Percentiles rank a stretch among this genome's conserved stretches.
phyloP scores from a whole-genome alignment of 2,113 vertebrate genomes.

The Romanogobio albipinnatus region DNA sequence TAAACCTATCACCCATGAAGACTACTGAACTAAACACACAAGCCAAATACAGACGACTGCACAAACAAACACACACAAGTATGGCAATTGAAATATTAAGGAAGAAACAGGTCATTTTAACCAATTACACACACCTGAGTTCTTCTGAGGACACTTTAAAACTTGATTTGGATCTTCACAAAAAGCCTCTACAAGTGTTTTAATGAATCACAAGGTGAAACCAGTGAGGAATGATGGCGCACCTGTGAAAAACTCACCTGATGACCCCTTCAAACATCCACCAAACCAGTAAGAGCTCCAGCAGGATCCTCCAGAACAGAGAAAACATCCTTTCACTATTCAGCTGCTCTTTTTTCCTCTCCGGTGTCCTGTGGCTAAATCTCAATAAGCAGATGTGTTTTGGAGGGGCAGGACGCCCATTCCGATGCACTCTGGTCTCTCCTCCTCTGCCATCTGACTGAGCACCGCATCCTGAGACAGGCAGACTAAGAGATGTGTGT shows the following conservation, averaged over 20 bases:
- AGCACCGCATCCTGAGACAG: conserved; percentile 34
- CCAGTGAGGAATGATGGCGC: neutral
- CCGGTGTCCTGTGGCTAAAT: conserved; percentile 63
- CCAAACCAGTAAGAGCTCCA: conserved; percentile 63
- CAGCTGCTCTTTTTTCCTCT: neutral
- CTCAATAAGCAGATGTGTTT: conserved; percentile 61
- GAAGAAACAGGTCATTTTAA: neutral
- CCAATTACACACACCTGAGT: neutral
- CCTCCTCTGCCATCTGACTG: conserved; percentile 45
- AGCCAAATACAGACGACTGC: neutral
- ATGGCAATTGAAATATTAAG: neutral
- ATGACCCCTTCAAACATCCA: conserved; percentile 62
- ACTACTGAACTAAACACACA: conserved; percentile 15
- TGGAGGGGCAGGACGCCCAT: conserved; percentile 29
- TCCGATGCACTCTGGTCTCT: conserved; percentile 38
- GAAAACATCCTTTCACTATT: conserved; percentile 66
- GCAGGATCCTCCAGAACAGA: conserved; percentile 55
- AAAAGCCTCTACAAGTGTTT: neutral
- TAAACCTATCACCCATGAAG: conserved; percentile 42
- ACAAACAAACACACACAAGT: neutral
- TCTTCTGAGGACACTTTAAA: neutral
- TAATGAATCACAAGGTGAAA: neutral
- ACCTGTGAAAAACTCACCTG: conserved; percentile 68
- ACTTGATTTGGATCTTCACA: neutral
- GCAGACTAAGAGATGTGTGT: conserved; percentile 3